A percentile compares a stretch with the other conserved stretches of the same genome.
Conservation (phyloP, 2,797 vertebrate species). For the Sebastes oblongus region DNA sequence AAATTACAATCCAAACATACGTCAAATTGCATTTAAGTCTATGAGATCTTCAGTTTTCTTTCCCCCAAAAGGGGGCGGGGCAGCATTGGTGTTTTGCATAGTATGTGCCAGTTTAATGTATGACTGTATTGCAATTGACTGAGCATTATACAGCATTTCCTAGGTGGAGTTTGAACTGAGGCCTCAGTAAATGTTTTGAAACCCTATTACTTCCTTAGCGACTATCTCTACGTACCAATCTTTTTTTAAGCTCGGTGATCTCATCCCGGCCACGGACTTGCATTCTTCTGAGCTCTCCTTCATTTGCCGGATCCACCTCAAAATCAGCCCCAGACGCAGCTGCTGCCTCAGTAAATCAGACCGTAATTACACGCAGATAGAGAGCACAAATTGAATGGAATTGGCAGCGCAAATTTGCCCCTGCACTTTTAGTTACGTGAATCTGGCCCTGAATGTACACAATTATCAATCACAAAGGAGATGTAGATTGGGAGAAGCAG, state of each 20-base stretch:
- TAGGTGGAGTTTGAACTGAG: neutral
- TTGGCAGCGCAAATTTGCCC: slow-evolving; percentile 34
- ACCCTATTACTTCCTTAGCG: neutral
- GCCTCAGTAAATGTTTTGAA: neutral
- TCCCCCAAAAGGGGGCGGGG: no score
- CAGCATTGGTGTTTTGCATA: no score
- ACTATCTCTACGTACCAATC: neutral
- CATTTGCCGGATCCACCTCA: slow-evolving; percentile 20
- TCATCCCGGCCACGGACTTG: neutral
- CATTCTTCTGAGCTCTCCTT: slow-evolving; percentile 15
- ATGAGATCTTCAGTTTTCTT: no score
- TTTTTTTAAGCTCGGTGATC: neutral
- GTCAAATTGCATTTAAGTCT: no score
- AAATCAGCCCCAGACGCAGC: slow-evolving; percentile 21
- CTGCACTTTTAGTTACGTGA: slow-evolving; percentile 37
- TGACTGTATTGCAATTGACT: neutral
- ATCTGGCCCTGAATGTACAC: slow-evolving; percentile 18
- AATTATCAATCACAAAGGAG: slow-evolving; percentile 22
- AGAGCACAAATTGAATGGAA: slow-evolving; percentile 45
- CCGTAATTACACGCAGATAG: slow-evolving; percentile 62
- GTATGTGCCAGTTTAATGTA: no score
- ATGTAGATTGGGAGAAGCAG: neutral
- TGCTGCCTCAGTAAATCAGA: slow-evolving; percentile 46
- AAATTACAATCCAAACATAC: no score
- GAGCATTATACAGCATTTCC: neutral